Percentiles rank a stretch among this genome's conserved stretches.
Conservation (phyloP, 1,140 invertebrate genomes). For the Campoletis sonorensis region DNA sequence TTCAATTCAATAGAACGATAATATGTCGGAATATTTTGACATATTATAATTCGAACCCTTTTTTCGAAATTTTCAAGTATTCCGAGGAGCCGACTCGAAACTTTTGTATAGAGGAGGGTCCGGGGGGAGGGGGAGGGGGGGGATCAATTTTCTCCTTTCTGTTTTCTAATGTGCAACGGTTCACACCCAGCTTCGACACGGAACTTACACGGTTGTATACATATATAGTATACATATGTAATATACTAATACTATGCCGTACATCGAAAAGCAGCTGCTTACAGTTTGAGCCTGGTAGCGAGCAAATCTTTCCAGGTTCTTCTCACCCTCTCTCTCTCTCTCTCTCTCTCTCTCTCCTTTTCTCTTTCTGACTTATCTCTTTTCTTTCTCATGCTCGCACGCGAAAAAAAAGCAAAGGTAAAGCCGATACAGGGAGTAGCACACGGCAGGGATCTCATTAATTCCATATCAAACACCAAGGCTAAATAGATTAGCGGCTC, state of each 20-base stretch:
- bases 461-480: slow-evolving; percentile 77
- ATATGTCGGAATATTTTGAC: too few species aligned
- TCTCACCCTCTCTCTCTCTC: slow-evolving; percentile 4
- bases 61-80: too few species aligned
- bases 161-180: slow-evolving; percentile 15
- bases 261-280: slow-evolving; percentile 29
- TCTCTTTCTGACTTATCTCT: neutral
- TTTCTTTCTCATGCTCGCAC: neutral
- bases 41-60: too few species aligned
- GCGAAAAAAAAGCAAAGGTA: slow-evolving; percentile 47
- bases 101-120: too few species aligned
- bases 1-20: too few species aligned
- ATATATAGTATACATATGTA: slow-evolving; percentile 11
- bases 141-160: slow-evolving; percentile 5
- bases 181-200: slow-evolving; percentile 19
- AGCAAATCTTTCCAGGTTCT: slow-evolving; percentile 26
- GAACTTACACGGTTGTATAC: neutral
- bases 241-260: neutral
- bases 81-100: too few species aligned
- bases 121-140: neutral
- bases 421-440: slow-evolving; percentile 60
- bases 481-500: slow-evolving; percentile 76
- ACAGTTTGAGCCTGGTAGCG: neutral
- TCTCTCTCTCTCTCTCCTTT: too few species aligned
- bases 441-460: slow-evolving; percentile 68